Evolutionary conservation across 2,113 vertebrate genomes (phyloP).

Genomic region (Labeo rohita): DNA sequence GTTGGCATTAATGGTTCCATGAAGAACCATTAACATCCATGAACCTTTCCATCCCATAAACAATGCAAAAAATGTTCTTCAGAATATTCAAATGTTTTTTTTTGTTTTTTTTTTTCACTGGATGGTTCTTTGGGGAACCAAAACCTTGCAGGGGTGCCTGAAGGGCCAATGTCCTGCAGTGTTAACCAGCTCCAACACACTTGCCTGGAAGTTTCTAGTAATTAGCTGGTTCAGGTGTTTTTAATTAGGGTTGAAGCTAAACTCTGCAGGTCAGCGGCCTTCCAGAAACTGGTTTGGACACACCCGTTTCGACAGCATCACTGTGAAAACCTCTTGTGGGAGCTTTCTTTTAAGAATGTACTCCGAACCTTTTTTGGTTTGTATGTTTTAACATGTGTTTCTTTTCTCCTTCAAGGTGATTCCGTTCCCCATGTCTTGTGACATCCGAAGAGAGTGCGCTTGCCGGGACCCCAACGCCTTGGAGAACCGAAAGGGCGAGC

Average conservation of each 20-base stretch:
- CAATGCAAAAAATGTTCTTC: neutral
- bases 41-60: neutral
- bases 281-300: neutral
- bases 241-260: neutral
- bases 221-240: neutral
- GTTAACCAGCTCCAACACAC: neutral
- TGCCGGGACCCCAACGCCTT: conserved; percentile 90
- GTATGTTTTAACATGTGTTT: neutral
- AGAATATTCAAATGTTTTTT: neutral
- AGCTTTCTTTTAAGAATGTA: neutral
- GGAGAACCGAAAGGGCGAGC: conserved; percentile 86
- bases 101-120: neutral
- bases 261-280: neutral
- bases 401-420: conserved; percentile 82
- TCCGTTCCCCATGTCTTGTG: conserved; percentile 95
- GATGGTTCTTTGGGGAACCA: neutral
- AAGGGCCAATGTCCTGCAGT: neutral
- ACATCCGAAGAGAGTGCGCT: conserved; percentile 90
- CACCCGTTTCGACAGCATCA: neutral
- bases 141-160: neutral
- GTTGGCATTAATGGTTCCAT: neutral
- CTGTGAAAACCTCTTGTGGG: neutral
- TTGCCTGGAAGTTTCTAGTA: neutral
- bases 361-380: neutral
- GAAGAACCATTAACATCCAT: neutral